These are phyloP conservation scores for Eira barbara DNA, from an alignment of 2,113 vertebrate genomes.

Conservation along the genomic window DNA sequence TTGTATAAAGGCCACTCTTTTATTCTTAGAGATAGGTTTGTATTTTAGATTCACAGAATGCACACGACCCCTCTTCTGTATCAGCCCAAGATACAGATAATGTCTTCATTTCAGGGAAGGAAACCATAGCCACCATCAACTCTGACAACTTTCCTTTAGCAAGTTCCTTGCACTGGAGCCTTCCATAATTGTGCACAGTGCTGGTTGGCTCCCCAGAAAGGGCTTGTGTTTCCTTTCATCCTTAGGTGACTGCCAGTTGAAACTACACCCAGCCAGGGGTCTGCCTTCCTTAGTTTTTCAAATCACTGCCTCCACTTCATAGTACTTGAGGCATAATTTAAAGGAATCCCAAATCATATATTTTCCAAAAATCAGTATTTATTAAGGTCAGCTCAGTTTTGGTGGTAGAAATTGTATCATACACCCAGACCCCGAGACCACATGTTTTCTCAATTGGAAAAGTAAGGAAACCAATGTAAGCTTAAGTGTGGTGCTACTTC, in stretches of 20 bases:
- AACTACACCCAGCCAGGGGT: neutral
- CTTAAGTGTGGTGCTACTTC: neutral
- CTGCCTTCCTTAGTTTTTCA: neutral
- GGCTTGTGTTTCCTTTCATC: neutral
- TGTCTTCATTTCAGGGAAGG: neutral
- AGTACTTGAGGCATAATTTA: neutral
- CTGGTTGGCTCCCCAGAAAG: neutral
- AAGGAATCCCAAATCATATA: neutral
- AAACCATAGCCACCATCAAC: neutral
- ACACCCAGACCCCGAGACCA: neutral
- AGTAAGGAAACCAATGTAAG: neutral
- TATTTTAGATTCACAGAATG: neutral
- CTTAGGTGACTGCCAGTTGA: neutral
- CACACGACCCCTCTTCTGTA: rapidly evolving
- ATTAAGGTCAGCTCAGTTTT: neutral
- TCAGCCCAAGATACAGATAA: neutral
- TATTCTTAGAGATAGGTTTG: neutral
- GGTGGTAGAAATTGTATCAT: neutral
- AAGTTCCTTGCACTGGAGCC: neutral
- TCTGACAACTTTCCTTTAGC: neutral
- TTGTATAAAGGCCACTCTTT: neutral
- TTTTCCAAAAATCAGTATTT: neutral
- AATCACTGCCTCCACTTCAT: neutral
- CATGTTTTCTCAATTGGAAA: neutral
- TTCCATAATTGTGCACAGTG: neutral